Percentiles rank a stretch among this genome's conserved stretches.
phyloP scores from a whole-genome alignment of 2,113 vertebrate species.

The Chaenocephalus aceratus region DNA sequence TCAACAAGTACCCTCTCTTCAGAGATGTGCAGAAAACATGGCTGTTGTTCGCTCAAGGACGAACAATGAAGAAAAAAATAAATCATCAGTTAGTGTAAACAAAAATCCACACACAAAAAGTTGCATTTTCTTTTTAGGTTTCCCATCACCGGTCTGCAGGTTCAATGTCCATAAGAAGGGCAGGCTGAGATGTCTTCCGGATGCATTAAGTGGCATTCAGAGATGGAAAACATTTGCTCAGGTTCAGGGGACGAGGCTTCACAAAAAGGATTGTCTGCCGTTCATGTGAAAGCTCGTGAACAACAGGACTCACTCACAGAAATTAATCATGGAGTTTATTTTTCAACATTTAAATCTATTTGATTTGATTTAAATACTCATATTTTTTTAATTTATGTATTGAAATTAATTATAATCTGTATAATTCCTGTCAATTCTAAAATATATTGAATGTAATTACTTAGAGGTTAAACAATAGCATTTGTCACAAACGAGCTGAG shows the following conservation, averaged over 20 bases:
- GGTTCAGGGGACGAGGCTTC: constrained; percentile 49
- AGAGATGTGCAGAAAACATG: constrained; percentile 31
- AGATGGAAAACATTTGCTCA: constrained; percentile 54
- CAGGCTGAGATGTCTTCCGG: constrained; percentile 25
- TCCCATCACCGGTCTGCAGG: no score
- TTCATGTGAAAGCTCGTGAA: constrained; percentile 41
- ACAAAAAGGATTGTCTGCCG: constrained; percentile 45
- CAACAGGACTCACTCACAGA: constrained; percentile 25
- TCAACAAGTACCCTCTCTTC: constrained; percentile 24
- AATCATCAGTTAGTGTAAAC: not conserved
- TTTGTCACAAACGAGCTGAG: no score
- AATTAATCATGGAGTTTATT: no score
- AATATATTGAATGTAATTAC: no score
- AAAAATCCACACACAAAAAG: no score
- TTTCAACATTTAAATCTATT: no score
- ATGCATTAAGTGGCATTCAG: constrained; percentile 60
- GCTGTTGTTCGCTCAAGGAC: constrained; percentile 63
- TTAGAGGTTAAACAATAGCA: no score
- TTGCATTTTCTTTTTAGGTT: no score
- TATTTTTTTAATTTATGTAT: no score
- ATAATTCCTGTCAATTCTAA: no score
- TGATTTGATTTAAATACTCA: no score
- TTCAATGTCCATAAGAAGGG: constrained; percentile 52
- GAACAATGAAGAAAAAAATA: constrained; percentile 9
- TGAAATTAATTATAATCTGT: no score